These are phyloP conservation scores for Drosophila rufa DNA, from an alignment of 1,140 invertebrate species.

Conservation along the genomic window DNA sequence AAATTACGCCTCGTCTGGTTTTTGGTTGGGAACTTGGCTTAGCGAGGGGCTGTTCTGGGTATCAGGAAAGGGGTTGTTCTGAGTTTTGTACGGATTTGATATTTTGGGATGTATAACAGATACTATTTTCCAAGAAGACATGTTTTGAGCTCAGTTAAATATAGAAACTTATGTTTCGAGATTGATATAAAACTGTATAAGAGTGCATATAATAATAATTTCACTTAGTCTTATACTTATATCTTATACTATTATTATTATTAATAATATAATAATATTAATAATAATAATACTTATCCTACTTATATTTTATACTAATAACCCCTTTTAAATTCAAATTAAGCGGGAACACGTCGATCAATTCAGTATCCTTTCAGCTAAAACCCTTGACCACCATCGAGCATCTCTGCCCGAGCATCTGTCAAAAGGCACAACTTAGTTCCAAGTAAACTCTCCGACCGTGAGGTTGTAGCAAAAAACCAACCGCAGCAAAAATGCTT, in stretches of 20 bases:
- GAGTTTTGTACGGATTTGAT: background rate
- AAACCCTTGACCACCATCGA: slow-evolving; percentile 1
- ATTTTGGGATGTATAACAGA: background rate
- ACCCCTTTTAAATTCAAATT: background rate
- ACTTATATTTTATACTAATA: background rate
- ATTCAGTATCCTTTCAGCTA: background rate
- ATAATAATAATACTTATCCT: no score
- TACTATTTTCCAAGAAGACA: no score
- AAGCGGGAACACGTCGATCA: background rate
- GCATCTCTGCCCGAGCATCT: slow-evolving; percentile 6
- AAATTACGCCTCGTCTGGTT: slow-evolving; percentile 11
- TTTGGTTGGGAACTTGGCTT: slow-evolving; percentile 40
- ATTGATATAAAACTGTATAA: no score
- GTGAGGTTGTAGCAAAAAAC: slow-evolving; percentile 36
- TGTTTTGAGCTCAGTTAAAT: no score
- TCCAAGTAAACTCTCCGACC: slow-evolving; percentile 26
- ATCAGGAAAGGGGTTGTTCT: background rate
- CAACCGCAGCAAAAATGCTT: slow-evolving; percentile 36
- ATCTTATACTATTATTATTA: no score
- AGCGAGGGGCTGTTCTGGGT: slow-evolving; percentile 11
- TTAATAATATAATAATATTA: no score
- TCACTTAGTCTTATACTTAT: no score
- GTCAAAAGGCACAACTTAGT: slow-evolving; percentile 47
- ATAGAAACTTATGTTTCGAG: no score
- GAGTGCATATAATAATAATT: no score